Evolutionary conservation across 2,113 vertebrate genomes (phyloP), one percentile per base, ranked within the genome.

Genomic region (Solenodon paradoxus): DNA sequence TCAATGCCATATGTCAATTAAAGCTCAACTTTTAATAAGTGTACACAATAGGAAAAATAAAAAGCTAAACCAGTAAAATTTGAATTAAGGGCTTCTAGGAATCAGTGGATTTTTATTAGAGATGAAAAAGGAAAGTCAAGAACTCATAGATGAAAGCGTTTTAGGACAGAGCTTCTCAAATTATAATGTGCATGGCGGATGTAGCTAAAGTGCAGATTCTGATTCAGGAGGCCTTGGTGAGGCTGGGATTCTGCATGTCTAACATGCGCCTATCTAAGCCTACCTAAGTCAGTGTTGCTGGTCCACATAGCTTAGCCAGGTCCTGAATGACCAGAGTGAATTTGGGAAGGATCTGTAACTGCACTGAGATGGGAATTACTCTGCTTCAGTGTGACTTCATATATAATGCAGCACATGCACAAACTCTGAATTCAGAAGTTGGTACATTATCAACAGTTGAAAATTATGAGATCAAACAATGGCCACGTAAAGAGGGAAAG

Each of bases 141-240:
- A 49, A 38, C 2, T 55, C 28, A 22, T 0, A 24, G 7, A 22
- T 5, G 7, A 20, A 66, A 24, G 20, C n/a, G n/a, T 57, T 59
- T 69, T 9, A 81, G 82, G 42, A 69, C 78, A 64, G 55, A 3
- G 49, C 15, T 75, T 45, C 51, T 26, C 35, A 28, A 32, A 30
- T 1, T 13, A 2, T 17, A 55, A 38, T 0, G 1, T 1, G 4
- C 32, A 38, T 20, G 9, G 24, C 22, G 20, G 42, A 42, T 20
- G 28, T 9, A 26, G 71, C 40, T n/a, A 45, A 10, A 20, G 28
- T 2, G 38, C 38, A n/a, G 61, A 28, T 24, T 47, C 49, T n/a
- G 16, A 40, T 5, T 40, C 8, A 22, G 28, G 1, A 51, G 59
- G 28, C n/a, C 40, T 12, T 0, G 10, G 68, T 19, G 26, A 28